Evolutionary conservation across 1,140 invertebrate species (phyloP).

Genomic region (Chironomus tepperi): DNA sequence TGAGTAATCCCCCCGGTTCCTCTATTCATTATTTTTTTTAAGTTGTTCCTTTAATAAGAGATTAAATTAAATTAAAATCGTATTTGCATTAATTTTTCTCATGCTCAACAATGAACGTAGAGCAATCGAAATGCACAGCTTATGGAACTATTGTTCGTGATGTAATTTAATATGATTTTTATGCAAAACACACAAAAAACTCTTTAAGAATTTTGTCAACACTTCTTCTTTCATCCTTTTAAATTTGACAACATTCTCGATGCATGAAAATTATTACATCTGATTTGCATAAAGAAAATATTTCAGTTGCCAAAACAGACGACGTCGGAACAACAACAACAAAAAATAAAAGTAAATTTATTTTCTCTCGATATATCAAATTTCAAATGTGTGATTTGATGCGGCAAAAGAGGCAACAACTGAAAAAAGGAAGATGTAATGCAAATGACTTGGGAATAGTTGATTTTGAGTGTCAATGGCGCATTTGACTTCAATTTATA

Average conservation of each 20-base stretch:
- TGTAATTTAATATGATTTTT: conserved; percentile 22
- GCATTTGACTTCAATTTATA: no score
- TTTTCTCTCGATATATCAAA: neutral
- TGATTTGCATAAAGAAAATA: neutral
- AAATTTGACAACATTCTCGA: neutral
- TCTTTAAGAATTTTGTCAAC: neutral
- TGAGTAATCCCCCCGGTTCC: neutral
- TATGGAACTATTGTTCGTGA: neutral
- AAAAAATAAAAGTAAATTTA: neutral
- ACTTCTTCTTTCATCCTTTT: neutral
- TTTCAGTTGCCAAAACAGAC: neutral
- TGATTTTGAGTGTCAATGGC: no score
- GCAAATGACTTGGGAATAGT: no score
- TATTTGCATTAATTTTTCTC: neutral
- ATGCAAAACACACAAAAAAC: conserved; percentile 4
- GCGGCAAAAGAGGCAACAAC: no score
- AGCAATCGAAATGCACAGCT: no score
- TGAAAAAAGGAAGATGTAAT: no score
- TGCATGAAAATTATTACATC: neutral
- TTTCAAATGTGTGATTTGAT: neutral
- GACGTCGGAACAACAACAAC: neutral
- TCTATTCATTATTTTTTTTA: neutral
- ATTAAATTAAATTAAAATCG: conserved; percentile 3
- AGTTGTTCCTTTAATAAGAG: neutral
- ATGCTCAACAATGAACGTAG: neutral